Evolutionary conservation across 2,888 invertebrate genomes (phyloP), one percentile per base, ranked within the genome.

Genomic region (Boloria selene): DNA sequence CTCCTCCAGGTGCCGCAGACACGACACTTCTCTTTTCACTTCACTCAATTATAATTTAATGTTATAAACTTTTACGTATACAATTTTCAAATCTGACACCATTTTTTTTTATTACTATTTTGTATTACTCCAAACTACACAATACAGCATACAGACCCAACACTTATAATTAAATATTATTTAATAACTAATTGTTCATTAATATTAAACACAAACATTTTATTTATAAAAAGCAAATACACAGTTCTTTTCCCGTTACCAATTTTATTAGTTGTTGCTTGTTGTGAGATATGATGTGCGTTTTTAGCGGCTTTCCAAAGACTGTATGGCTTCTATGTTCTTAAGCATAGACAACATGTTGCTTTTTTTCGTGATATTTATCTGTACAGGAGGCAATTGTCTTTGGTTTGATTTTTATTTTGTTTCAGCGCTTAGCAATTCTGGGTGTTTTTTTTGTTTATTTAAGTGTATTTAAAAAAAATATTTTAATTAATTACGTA

Each of bases 1-100:
- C 79, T 70, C 77, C 80, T 75, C 84, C 84, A 85, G 84, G 84
- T 85, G 68, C 67, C 74, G 18, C 18, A 51, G 18, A 62, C 61
- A 54, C 49, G 59, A 13, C 18, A 18, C 6, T 42, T 59, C 17
- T 18, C 1, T 45, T 44, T 31, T 55, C 0, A n/a, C 4, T 13
- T 13, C 13, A 7, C n/a, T 16, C 10, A 10, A 38, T 38, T 10
- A 38, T 10, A 10, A 10, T 22, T 38, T 38, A 3, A 7, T 38
- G 2, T 10, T 38, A 10, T 38, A 38, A 10, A 38, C 31, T 31
- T 31, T 0, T 7, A 31, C 31, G 0, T 6, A 31, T 31, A 7
- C 31, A 31, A 3, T 7, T 38, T 38, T 38, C 10, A 38, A 38
- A 10, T 38, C 31, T 2, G 10, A 10, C 31, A 38, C 31, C 7